phyloP scores from a whole-genome alignment of 2,888 invertebrate genomes.

The Perithous albicinctus region DNA sequence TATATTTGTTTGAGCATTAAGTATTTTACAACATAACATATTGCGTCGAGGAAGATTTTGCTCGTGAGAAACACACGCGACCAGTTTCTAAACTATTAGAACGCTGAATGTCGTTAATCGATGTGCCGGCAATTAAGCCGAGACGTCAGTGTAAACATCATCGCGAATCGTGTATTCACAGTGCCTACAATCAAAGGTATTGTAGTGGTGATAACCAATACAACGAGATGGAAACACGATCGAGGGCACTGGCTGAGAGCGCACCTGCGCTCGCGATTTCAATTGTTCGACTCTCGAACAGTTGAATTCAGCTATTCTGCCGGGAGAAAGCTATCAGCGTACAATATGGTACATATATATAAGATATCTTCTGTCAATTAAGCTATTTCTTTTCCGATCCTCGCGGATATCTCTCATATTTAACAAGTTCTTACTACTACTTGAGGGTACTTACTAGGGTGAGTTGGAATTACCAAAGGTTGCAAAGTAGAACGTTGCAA shows the following conservation, averaged over 20 bases:
- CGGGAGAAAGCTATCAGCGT: conserved; percentile 35
- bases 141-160: conserved; percentile 8
- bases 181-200: neutral
- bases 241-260: neutral
- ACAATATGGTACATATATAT: neutral
- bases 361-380: neutral
- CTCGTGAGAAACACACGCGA: conserved; percentile 9
- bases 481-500: too few species aligned
- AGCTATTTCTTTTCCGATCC: too few species aligned
- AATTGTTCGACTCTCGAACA: conserved; percentile 31
- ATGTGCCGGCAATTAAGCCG: conserved; percentile 22
- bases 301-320: neutral
- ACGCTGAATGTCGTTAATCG: conserved; percentile 8
- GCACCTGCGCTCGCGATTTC: conserved; percentile 13
- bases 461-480: too few species aligned
- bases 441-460: too few species aligned
- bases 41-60: neutral
- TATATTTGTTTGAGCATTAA: neutral
- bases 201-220: neutral
- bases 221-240: conserved; percentile 7
- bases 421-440: too few species aligned
- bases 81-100: neutral
- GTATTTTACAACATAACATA: neutral
- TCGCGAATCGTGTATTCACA: conserved; percentile 6
- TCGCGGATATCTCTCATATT: too few species aligned